phyloP scores from a whole-genome alignment of 2,888 invertebrate genomes.

The Drosophila kanekoi region DNA sequence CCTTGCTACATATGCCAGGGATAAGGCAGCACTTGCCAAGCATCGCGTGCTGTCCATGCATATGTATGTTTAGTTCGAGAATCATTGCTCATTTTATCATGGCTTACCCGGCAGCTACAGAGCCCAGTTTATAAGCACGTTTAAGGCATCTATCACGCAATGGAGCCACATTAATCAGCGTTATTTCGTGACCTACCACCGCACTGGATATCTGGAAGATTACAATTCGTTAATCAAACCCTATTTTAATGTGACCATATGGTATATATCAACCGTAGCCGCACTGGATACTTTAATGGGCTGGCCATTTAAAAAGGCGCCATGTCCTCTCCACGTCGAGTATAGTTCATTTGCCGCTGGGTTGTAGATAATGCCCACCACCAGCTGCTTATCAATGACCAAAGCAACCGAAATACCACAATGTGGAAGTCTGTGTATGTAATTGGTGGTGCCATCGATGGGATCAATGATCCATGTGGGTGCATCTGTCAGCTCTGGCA shows the following conservation, averaged over 20 bases:
- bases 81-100: neutral
- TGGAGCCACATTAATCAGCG: conserved; percentile 70
- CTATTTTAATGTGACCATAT: conserved; percentile 11
- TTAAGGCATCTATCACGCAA: conserved; percentile 81
- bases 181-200: conserved; percentile 80
- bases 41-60: conserved; percentile 85
- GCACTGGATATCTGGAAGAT: conserved; percentile 76
- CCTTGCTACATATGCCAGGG: conserved; percentile 89
- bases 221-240: neutral
- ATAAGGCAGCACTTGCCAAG: conserved; percentile 90
- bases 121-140: conserved; percentile 77
- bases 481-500: conserved; percentile 87
- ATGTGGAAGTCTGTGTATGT: conserved; percentile 89
- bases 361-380: conserved; percentile 91
- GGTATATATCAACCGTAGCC: conserved; percentile 66
- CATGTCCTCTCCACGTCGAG: conserved; percentile 89
- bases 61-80: neutral
- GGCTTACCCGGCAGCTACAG: conserved; percentile 78
- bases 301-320: conserved; percentile 91
- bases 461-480: conserved; percentile 95
- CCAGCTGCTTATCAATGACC: conserved; percentile 86
- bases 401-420: conserved; percentile 89
- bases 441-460: conserved; percentile 95
- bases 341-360: conserved; percentile 90
- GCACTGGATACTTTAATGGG: conserved; percentile 85